Evolutionary conservation across 2,113 vertebrate genomes (phyloP), one percentile per base, ranked within the genome.

Genomic region (Nestor notabilis): DNA sequence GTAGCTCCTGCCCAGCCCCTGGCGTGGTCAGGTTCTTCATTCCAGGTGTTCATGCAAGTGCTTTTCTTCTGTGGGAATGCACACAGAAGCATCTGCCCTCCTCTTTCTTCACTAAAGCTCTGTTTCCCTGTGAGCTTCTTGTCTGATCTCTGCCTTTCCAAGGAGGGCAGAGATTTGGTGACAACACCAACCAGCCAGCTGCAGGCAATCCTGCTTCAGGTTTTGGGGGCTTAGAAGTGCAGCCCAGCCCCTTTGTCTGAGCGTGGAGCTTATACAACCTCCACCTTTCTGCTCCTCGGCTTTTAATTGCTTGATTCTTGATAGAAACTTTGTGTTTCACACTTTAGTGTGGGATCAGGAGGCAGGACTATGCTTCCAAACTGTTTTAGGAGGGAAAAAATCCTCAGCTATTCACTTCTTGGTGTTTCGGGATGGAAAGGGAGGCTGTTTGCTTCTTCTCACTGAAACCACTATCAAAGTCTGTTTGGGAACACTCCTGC

Each of bases 21-120:
- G 94, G 46, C 2, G 7, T 76, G 94, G 61, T 58, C 88, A 28
- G 27, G 35, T 53, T 87, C 94, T 88, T 92, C 92, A 61, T 91
- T 92, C 88, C 88, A 65, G 56, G 49, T 65, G 89, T 12, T 91
- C 85, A 25, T 17, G 35, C 70, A n/a, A 61, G 90, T 10, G 63
- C 4, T 71, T 53, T 70, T 39, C 58, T 41, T 13, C 78, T 21
- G 52, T 28, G 41, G 58, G 65, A 75, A 64, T 0, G 1, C 16
- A 6, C 52, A 4, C 9, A 5, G 60, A 8, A 25, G 17, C 27
- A 1, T 63, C n/a, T 63, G 4, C 25, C 9, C 24, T n/a, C 31
- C 39, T 28, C 24, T 13, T 41, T 61, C 9, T 17, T 3, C 47
- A 10, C 41, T 10, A 3, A 71, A 12, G 35, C 71, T 21, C 33